Percentiles rank a stretch among this genome's conserved stretches.
Evolutionary conservation across 2,888 invertebrate genomes (phyloP).

Genomic region (Trichopoda pennipes): DNA sequence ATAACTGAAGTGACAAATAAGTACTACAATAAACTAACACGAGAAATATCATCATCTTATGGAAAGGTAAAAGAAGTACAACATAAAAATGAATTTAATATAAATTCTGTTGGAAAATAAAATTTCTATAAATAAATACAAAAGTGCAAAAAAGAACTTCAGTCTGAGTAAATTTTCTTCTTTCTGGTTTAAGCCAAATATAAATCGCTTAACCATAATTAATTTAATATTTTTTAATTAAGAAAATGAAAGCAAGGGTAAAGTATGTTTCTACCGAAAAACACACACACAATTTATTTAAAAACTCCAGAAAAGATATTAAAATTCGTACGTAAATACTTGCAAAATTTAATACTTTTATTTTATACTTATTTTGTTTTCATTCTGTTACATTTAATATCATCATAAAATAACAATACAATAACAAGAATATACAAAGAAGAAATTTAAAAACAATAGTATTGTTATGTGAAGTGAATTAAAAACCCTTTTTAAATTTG

Average conservation of each 20-base stretch:
- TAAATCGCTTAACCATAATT: no score
- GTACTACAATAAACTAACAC: no score
- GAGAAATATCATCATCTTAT: no score
- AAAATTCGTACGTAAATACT: background rate
- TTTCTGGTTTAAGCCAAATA: no score
- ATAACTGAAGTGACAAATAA: no score
- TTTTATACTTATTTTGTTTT: background rate
- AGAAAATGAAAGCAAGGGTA: background rate
- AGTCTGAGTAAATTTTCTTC: no score
- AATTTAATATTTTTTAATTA: background rate
- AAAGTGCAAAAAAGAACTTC: no score
- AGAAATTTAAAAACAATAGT: background rate
- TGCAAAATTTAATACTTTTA: constrained; percentile 23
- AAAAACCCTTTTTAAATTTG: constrained; percentile 37
- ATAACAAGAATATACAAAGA: background rate
- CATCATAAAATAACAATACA: constrained; percentile 6
- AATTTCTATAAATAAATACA: no score
- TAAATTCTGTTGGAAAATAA: no score
- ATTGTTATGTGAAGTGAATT: constrained; percentile 7
- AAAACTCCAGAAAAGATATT: background rate
- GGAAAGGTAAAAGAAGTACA: no score
- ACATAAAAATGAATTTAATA: no score
- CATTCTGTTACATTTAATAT: constrained; percentile 15
- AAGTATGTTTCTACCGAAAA: background rate
- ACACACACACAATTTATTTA: background rate